Base-by-base conservation (phyloP, 2,888 invertebrate species). In the Ectemnius lituratus region DNA sequence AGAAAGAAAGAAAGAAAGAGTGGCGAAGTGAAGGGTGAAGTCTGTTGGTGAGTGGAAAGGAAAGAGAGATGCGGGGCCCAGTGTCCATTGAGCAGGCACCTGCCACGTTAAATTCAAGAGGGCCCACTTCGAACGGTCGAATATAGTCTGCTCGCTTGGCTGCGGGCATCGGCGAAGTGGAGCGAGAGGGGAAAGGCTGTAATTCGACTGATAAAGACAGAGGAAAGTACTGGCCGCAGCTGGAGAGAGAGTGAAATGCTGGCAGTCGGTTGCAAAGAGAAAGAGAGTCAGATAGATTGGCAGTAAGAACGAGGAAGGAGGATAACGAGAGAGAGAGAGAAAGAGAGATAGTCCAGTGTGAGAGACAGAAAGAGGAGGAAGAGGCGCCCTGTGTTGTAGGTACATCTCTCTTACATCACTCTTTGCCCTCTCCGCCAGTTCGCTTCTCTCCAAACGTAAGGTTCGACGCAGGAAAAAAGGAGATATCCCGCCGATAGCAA, bases 41-140 rank as follows among this genome's bases (percentile, higher is more conserved):
- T 67, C 47, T 20, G 20, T 62, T 62, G 61, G 60, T 37, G 37
- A 59, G 37, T 67, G 57, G 62, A 14, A 58, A 27, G 23, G 67
- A 56, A n/a, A n/a, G n/a, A 59, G 58, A 66, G 70, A 71, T 68
- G 67, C 61, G 71, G 68, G 62, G 70, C 63, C 78, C 71, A 72
- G 68, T 78, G 81, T 82, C 77, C 83, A 84, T 85, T 85, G 82
- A 84, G 84, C 80, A 81, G 82, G 81, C 84, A 85, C 84, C 85
- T 85, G 85, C 84, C 84, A 82, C 77, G 81, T 84, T 84, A 78
- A 84, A 85, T 85, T 85, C 81, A 70, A 70, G 62, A 82, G 72
- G 78, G 74, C 45, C 76, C 71, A 70, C 47, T 66, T 71, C 70
- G 70, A 75, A 67, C 68, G 71, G 65, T 52, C 57, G 52, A 52